Base-by-base conservation (phyloP, 2,888 invertebrate genomes). In the Eustalomyia histrio region DNA sequence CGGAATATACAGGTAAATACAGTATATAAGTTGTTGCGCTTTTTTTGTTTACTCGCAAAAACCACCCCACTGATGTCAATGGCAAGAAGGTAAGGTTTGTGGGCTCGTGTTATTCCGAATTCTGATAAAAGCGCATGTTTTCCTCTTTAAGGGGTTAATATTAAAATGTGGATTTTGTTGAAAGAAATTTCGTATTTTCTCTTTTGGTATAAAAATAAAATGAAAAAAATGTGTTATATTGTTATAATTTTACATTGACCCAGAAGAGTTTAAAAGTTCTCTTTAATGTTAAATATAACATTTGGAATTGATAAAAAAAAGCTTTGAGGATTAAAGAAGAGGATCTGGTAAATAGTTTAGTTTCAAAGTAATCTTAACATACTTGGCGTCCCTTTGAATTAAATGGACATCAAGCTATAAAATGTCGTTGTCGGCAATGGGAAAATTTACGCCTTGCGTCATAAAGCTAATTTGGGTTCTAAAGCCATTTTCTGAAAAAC, bases 101-200 rank as follows among this genome's bases (percentile, higher is more conserved):
- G 29, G 50, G 50, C 75, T 84, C 83, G 83, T 81, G 65, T 63
- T 18, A 67, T 72, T 85, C 85, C 84, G 85, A 84, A 85, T 21
- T 43, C 2, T 43, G 2, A 3, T 10, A 47, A 73, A 75, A 75
- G 88, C 87, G 87, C 87, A 87, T 64, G 17, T 10, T 68, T 68
- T 35, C 8, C 29, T 47, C 9, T 9, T 16, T 18, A 16, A 33
- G 3, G 17, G 39, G 35, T 12, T 58, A 17, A 35, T 8, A 6
- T 47, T n/a, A 6, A 2, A n/a, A 33, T 60, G 60, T 24, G 47
- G 24, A 43, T 50, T 16, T 64, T 47, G 55, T 18, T 21, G 16
- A 33, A n/a, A 16, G 33, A 33, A 33, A 21, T 10, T 16, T 16
- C 6, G 3, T 4, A 58, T n/a, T 33, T 10, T 8, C 57, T 47